Base-by-base conservation (phyloP, 2,888 invertebrate species). In the Leucophenga montana region DNA sequence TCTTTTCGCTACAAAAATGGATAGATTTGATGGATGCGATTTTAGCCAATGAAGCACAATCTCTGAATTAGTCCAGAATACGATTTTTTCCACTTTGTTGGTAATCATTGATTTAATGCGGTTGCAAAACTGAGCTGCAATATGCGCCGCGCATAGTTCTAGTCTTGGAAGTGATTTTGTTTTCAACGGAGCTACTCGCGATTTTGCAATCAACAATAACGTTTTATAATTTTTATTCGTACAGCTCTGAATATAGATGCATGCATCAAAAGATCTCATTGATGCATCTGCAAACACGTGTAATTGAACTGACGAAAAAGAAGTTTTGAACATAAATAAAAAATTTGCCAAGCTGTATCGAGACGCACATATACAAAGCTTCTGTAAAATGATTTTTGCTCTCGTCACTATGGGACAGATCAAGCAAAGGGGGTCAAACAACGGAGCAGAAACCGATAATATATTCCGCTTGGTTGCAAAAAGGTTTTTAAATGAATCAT, bases 1-100 rank as follows among this genome's bases (percentile, higher is more conserved):
- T 14, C 73, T 66, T 53, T 77, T 75, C 14, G 71, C 71, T 3
- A 75, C 76, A 56, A 75, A 73, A 18, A 64, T 71, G 8, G 71
- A 70, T 0, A 74, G 46, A 6, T 39, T 39, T 0, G 69, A 68
- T 1, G 73, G 70, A 3, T 74, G 72, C 9, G 18, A 18, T 3
- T 6, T 50, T 18, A 76, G 65, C 77, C 74, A 74, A 8, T 66
- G 68, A 8, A 76, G 33, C 0, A 67, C 64, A 18, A 77, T 70
- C 46, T 33, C 4, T 33, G 33, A 33, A 33, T 33, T 8, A 5
- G 33, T 5, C 33, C 33, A 33, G 33, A 33, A 33, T 33, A 5
- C 9, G 53, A 33, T 33, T 48, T 13, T 13, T 13, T 3, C 16
- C 16, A 16, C n/a, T n/a, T n/a, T 3, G 13, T n/a, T 16, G 48